Percentiles rank a stretch among this genome's conserved stretches.
These are phyloP conservation scores for Perca schrenkii DNA, from an alignment of 2,113 vertebrate genomes.

Conservation along the genomic window DNA sequence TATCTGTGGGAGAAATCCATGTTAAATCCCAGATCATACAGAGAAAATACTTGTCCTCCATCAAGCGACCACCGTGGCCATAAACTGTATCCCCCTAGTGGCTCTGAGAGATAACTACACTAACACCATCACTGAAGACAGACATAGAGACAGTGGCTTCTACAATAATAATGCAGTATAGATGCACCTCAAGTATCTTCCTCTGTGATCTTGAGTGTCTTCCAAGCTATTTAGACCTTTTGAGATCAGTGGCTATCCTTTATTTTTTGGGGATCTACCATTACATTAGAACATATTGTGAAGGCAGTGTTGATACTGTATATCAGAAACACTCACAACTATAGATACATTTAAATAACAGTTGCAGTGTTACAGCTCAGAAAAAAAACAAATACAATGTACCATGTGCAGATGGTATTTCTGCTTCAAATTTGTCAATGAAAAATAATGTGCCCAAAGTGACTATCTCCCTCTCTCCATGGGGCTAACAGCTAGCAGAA, in stretches of 20 bases:
- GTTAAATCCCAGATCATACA: not conserved
- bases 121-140: not conserved
- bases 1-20: constrained; percentile 6
- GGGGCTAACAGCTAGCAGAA: constrained; percentile 77
- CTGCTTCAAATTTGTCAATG: constrained; percentile 60
- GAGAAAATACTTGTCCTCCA: constrained; percentile 4
- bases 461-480: constrained; percentile 61
- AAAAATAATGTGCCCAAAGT: constrained; percentile 58
- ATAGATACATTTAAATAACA: not conserved
- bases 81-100: constrained; percentile 76
- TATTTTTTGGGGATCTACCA: not conserved
- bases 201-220: not conserved
- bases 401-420: constrained; percentile 31
- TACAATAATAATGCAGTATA: constrained; percentile 18
- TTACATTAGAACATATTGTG: not conserved
- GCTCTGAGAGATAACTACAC: constrained; percentile 46
- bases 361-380: not conserved
- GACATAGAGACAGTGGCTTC: not conserved
- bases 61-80: constrained; percentile 16
- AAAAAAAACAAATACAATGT: constrained; percentile 18
- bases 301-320: not conserved
- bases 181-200: too few relatives aligned
- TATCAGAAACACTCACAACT: not conserved
- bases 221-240: not conserved
- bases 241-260: not conserved